These are phyloP conservation scores for Phylloscopus collybita DNA, from an alignment of 2,797 vertebrate species.

Conservation along the genomic window DNA sequence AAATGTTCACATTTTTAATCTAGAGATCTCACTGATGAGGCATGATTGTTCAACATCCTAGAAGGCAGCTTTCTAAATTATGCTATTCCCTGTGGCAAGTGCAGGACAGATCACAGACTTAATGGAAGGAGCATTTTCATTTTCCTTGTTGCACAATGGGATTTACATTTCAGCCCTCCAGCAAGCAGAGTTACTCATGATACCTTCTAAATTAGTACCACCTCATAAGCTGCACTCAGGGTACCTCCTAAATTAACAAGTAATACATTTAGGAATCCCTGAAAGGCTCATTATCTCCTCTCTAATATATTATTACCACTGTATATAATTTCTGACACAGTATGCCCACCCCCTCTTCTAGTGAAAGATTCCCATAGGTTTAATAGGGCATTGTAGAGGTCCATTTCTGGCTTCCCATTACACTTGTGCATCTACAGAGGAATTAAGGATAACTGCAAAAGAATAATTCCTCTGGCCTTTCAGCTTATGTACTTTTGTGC, in stretches of 20 bases:
- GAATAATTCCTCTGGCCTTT: not conserved
- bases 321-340: not conserved
- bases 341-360: not conserved
- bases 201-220: slow-evolving; percentile 68
- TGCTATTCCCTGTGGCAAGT: slow-evolving; percentile 28
- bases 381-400: not conserved
- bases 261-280: slow-evolving; percentile 64
- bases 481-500: not conserved
- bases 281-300: slow-evolving; percentile 63
- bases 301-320: slow-evolving; percentile 53
- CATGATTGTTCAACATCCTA: slow-evolving; percentile 50
- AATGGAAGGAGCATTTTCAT: slow-evolving; percentile 53
- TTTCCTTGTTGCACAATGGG: slow-evolving; percentile 11
- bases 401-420: not conserved
- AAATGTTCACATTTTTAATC: slow-evolving; percentile 73
- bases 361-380: slow-evolving; percentile 2
- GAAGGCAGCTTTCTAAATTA: slow-evolving; percentile 69
- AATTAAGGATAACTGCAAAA: not conserved
- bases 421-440: not conserved
- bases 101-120: slow-evolving; percentile 58
- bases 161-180: slow-evolving; percentile 52
- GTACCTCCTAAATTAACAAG: slow-evolving; percentile 68
- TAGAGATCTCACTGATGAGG: slow-evolving; percentile 68
- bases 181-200: slow-evolving; percentile 37
- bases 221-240: slow-evolving; percentile 35